Evolutionary conservation across 2,113 vertebrate genomes (phyloP).

Genomic region (Ciconia maguari): DNA sequence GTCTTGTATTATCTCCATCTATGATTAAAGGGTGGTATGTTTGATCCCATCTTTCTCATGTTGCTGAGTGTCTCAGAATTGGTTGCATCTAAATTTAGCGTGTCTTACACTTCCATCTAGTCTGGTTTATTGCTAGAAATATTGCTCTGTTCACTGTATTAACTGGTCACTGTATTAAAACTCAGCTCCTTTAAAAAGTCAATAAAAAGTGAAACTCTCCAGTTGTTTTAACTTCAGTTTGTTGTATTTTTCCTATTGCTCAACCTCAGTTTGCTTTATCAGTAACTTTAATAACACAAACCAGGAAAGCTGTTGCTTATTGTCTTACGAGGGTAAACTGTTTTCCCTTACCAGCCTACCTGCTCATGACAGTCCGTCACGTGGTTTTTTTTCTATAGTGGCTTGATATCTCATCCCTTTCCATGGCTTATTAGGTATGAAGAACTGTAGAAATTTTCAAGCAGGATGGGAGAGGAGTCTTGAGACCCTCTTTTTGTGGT

Average conservation of each 20-base stretch:
- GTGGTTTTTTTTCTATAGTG: background rate
- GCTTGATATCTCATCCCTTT: background rate
- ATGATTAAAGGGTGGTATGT: background rate
- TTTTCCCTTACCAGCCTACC: background rate
- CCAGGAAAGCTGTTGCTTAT: background rate
- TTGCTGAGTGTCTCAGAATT: background rate
- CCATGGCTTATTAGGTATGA: rapidly evolving
- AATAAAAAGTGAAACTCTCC: background rate
- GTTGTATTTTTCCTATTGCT: background rate
- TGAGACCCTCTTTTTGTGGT: background rate
- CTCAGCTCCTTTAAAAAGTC: background rate
- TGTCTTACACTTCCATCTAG: background rate
- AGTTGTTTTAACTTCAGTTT: background rate
- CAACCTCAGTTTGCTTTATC: background rate
- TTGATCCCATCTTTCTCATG: background rate
- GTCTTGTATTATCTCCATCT: background rate
- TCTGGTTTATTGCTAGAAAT: background rate
- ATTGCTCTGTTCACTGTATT: background rate
- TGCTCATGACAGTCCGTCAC: rapidly evolving
- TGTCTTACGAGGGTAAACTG: background rate
- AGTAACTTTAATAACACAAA: background rate
- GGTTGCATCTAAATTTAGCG: background rate
- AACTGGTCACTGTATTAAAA: background rate
- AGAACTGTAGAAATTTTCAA: background rate
- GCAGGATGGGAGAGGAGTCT: background rate